These are phyloP conservation scores for Pomacea canaliculata DNA, from an alignment of 2,888 invertebrate species.

Conservation along the genomic window DNA sequence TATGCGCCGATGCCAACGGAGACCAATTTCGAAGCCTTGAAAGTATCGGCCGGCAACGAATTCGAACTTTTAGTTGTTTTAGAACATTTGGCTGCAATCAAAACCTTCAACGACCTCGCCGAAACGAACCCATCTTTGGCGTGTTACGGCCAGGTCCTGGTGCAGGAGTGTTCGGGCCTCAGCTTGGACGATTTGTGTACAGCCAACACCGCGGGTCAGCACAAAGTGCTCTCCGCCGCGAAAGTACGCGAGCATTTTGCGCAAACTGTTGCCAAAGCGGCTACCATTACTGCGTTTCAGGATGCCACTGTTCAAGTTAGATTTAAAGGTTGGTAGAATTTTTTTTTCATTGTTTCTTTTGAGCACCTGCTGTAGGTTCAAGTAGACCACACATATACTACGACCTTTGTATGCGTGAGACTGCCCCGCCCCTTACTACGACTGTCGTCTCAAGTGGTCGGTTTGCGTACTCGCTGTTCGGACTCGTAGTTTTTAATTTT, in stretches of 20 bases:
- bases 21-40: slow-evolving; percentile 34
- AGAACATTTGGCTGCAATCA: slow-evolving; percentile 26
- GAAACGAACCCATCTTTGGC: slow-evolving; percentile 23
- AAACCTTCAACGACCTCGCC: slow-evolving; percentile 31
- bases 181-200: neutral
- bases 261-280: slow-evolving; percentile 7
- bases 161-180: slow-evolving; percentile 10
- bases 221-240: slow-evolving; percentile 11
- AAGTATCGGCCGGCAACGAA: slow-evolving; percentile 31
- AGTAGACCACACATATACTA: too few relatives aligned
- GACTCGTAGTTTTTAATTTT: too few relatives aligned
- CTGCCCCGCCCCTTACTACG: too few relatives aligned
- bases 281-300: slow-evolving; percentile 19
- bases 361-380: too few relatives aligned
- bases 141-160: slow-evolving; percentile 31
- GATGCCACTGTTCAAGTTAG: slow-evolving; percentile 17
- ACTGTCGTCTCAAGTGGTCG: too few relatives aligned
- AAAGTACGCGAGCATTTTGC: slow-evolving; percentile 24
- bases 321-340: slow-evolving; percentile 15
- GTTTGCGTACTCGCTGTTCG: too few relatives aligned
- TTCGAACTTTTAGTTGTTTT: slow-evolving; percentile 35
- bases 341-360: too few relatives aligned
- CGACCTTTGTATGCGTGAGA: too few relatives aligned
- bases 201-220: neutral
- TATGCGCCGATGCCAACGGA: slow-evolving; percentile 34